phyloP scores from a whole-genome alignment of 2,888 invertebrate genomes.

The Chrysodeixis includens region DNA sequence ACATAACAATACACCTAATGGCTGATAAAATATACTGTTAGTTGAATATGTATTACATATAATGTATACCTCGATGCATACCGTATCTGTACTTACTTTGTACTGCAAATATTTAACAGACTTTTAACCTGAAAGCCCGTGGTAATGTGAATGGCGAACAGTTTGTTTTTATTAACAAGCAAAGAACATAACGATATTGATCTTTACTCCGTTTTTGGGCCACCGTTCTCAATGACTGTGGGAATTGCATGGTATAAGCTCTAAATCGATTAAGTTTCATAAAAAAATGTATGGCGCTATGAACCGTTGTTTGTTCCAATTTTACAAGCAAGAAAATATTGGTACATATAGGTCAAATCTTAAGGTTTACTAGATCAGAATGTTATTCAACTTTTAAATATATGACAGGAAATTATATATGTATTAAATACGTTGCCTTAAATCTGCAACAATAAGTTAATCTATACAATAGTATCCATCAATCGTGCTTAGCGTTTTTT shows the following conservation, averaged over 20 bases:
- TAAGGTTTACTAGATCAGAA: too few relatives aligned
- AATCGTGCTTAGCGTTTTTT: conserved; percentile 19
- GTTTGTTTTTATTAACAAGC: background rate
- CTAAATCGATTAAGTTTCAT: background rate
- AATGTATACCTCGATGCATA: conserved; percentile 11
- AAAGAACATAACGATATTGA: background rate
- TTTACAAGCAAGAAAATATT: too few relatives aligned
- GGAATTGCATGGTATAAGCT: background rate
- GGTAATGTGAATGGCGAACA: background rate
- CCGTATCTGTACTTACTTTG: conserved; percentile 10
- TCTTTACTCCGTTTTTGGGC: background rate
- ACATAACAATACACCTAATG: too few relatives aligned
- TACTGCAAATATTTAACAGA: conserved; percentile 31
- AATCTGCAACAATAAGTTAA: background rate
- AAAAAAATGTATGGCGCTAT: background rate
- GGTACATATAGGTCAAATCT: too few relatives aligned
- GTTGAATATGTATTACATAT: too few relatives aligned
- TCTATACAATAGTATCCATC: background rate
- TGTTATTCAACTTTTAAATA: too few relatives aligned
- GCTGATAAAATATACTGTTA: background rate
- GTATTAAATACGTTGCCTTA: too few relatives aligned
- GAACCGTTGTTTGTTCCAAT: background rate
- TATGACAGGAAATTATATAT: too few relatives aligned
- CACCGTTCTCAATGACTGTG: background rate
- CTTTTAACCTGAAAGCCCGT: conserved; percentile 30